phyloP scores from a whole-genome alignment of 2,113 vertebrate species.

The Brienomyrus longianalis region DNA sequence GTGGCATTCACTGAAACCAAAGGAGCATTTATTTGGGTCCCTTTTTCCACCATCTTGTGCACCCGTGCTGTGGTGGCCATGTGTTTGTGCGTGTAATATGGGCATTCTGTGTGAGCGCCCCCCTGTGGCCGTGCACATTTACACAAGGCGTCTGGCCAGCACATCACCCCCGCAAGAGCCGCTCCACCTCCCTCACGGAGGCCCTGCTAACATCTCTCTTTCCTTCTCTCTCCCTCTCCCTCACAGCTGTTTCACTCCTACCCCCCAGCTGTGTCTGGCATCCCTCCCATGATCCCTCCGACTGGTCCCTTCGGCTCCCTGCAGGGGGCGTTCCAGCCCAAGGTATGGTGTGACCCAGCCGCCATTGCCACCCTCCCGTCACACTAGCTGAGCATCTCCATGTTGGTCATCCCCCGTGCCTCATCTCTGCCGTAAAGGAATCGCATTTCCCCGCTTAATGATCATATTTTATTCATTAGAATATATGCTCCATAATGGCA shows the following conservation, averaged over 20 bases:
- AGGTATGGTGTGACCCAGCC: conserved; percentile 62
- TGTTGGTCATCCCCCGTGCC: background rate
- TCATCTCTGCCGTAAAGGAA: background rate
- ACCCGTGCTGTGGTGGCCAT: background rate
- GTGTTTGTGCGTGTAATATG: background rate
- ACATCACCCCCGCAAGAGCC: conserved; percentile 18
- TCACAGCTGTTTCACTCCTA: conserved; percentile 94
- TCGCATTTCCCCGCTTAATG: background rate
- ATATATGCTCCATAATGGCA: background rate
- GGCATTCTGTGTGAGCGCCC: background rate
- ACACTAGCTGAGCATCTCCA: background rate
- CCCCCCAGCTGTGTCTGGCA: conserved; percentile 86
- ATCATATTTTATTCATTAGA: background rate
- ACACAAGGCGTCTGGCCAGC: background rate
- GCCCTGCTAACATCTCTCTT: background rate
- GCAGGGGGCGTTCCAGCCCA: conserved; percentile 96
- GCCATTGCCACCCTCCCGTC: background rate
- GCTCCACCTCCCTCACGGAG: background rate
- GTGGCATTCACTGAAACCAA: background rate
- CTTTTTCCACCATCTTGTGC: background rate
- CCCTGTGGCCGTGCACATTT: background rate
- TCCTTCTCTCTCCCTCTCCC: conserved; percentile 29
- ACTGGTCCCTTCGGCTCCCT: conserved; percentile 90
- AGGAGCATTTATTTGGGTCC: background rate
- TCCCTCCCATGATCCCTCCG: conserved; percentile 92